Base-by-base conservation (phyloP, 2,888 invertebrate genomes). In the Suillia variegata region DNA sequence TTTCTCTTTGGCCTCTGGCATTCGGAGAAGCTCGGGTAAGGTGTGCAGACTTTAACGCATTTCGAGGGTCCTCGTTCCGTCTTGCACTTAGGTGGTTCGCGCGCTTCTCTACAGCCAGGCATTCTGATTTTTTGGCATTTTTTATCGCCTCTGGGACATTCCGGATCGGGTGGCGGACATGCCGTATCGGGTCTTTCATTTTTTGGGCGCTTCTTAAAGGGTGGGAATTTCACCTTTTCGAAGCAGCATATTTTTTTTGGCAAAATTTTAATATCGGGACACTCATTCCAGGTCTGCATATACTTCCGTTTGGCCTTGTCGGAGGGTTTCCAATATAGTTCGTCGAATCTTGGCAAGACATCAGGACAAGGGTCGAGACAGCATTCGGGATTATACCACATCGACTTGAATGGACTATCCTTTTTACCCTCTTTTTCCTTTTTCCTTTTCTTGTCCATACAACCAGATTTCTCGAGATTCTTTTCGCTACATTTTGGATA, bases 231-330 rank as follows among this genome's bases (percentile, higher is more conserved):
- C 0, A 62, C 4, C 0, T 67, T 56, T 10, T 66, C 66, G 13
- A 57, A 62, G 21, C 63, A 67, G 54, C 80, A 80, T 1, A 73
- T 60, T 18, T 74, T 55, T 34, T 71, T 73, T 18, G 70, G 68
- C 12, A 68, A 71, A 0, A 71, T 65, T 31, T 65, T 48, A 3
- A 71, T 2, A 1, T 73, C 64, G 0, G 80, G 78, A 33, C 80
- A 80, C n/a, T 69, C 62, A 0, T 76, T 69, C 80, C 80, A 80
- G 2, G 80, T 80, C 53, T 78, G 80, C 66, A 73, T 75, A 55
- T 80, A 80, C 38, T 63, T 67, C 1, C 76, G 71, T n/a, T 69
- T 75, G 0, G 70, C 64, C 61, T 79, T 78, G 47, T 80, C 75
- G 1, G 73, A 74, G 5, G 69, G 69, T 2, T 71, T 67, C 15